phyloP scores from a whole-genome alignment of 1,140 invertebrate genomes.

The Pseudomyrmex pallidus region DNA sequence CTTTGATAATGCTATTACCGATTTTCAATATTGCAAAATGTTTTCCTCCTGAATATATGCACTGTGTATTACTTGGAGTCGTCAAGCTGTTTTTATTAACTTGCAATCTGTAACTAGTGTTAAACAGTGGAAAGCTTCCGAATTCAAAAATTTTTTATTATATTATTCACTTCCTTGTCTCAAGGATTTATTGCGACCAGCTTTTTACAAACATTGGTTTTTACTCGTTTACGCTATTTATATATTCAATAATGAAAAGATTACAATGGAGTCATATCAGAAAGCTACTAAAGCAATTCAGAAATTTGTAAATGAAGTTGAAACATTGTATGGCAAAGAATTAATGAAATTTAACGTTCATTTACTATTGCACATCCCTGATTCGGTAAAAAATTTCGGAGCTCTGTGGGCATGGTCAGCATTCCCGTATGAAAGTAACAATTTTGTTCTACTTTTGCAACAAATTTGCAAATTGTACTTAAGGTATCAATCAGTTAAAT shows the following conservation, averaged over 20 bases:
- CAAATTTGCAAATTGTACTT: not conserved
- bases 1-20: not conserved
- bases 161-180: constrained; percentile 19
- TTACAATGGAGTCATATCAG: not conserved
- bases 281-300: not conserved
- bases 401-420: constrained; percentile 4
- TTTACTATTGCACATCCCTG: not conserved
- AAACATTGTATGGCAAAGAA: not conserved
- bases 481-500: not conserved
- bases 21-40: not conserved
- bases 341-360: no score
- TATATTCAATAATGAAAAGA: not conserved
- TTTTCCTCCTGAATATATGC: constrained; percentile 3
- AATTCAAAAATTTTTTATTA: constrained; percentile 20
- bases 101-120: not conserved
- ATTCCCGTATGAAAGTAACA: not conserved
- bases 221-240: not conserved
- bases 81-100: not conserved
- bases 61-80: constrained; percentile 6
- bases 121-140: constrained; percentile 5
- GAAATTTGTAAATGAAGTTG: not conserved
- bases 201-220: constrained; percentile 12
- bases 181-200: not conserved
- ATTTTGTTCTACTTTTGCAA: no score
- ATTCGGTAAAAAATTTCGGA: not conserved